Evolutionary conservation across 2,113 vertebrate species (phyloP).

Genomic region (Cisticola juncidis): DNA sequence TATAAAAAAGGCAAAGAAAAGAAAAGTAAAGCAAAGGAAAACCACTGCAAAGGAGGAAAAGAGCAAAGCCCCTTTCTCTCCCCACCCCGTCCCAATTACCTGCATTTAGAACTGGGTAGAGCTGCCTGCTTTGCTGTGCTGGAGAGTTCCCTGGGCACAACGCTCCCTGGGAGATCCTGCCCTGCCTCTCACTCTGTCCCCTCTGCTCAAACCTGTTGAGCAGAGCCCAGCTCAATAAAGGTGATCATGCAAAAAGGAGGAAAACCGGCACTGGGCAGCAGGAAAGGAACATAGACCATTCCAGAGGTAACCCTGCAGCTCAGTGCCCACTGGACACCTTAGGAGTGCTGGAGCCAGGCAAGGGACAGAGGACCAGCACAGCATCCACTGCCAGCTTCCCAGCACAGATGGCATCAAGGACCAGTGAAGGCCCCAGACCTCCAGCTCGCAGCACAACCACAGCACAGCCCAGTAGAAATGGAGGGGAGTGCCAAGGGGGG

Average conservation of each 20-base stretch:
- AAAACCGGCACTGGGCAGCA: neutral
- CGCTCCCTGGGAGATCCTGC: neutral
- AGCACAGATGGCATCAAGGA: neutral
- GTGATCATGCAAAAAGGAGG: neutral
- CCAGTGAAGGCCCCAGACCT: rapidly evolving
- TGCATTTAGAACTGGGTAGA: neutral
- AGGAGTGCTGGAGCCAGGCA: neutral
- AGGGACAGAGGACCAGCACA: neutral
- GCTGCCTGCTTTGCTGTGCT: neutral
- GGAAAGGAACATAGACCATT: neutral
- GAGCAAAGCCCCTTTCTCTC: slow-evolving; percentile 21
- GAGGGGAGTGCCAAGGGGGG: neutral
- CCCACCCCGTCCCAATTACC: neutral
- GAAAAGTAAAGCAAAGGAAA: slow-evolving; percentile 51
- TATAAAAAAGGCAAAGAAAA: slow-evolving; percentile 60
- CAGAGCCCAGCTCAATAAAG: neutral
- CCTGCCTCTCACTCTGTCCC: neutral
- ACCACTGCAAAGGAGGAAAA: slow-evolving; percentile 19
- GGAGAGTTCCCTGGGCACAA: neutral
- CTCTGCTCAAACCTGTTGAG: neutral
- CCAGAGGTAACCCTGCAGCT: neutral
- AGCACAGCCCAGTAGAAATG: neutral
- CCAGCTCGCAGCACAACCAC: rapidly evolving
- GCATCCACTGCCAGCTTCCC: neutral
- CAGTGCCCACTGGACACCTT: neutral